Conservation (phyloP, 2,113 vertebrate genomes). For the Nycticryphes semicollaris region DNA sequence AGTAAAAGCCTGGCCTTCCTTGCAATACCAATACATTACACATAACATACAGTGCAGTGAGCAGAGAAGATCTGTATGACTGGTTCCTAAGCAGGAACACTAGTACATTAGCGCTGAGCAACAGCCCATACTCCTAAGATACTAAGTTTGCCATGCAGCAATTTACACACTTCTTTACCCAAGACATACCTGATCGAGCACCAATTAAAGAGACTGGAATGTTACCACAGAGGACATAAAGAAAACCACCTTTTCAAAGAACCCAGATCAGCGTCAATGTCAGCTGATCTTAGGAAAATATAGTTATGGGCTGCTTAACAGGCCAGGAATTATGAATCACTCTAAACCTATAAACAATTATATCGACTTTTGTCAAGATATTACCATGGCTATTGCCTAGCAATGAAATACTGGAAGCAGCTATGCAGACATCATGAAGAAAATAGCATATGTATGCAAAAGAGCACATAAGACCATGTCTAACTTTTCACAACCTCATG, state of each 20-base stretch:
- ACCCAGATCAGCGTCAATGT: not conserved
- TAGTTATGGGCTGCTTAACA: not conserved
- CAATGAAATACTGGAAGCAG: not conserved
- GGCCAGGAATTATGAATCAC: not conserved
- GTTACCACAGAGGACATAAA: not conserved
- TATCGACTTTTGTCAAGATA: not conserved
- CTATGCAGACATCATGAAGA: not conserved
- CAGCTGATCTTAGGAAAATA: not conserved
- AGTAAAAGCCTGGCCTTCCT: not conserved
- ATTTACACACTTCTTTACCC: not conserved
- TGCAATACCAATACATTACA: not conserved
- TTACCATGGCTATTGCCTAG: not conserved
- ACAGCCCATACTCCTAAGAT: not conserved
- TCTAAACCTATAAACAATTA: not conserved
- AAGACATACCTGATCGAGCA: not conserved
- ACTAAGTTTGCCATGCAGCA: not conserved
- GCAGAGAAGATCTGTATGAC: not conserved
- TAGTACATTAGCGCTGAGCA: not conserved
- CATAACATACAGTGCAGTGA: not conserved
- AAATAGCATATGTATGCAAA: not conserved
- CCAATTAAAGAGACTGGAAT: not conserved
- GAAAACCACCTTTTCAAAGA: not conserved
- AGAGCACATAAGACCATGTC: not conserved
- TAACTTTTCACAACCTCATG: not conserved
- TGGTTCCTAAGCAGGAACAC: not conserved